Evolutionary conservation across 1,140 invertebrate species (phyloP), one percentile per base, ranked within the genome.

Genomic region (Sycobia sp.): DNA sequence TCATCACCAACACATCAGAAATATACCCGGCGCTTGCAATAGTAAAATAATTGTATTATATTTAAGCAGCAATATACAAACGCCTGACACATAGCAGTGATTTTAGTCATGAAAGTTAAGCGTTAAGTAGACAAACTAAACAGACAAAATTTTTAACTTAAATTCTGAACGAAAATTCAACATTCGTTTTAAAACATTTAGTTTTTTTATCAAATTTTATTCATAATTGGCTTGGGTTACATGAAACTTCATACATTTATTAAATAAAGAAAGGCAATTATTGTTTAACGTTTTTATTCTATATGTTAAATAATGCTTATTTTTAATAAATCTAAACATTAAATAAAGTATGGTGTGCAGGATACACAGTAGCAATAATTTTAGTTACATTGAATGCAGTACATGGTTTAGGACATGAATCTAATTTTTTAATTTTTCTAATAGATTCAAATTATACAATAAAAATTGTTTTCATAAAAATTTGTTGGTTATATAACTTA

Each of bases 1-100:
- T 69, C 73, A 18, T 73, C 73, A 3, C 69, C 75, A 10, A 66
- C 69, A 13, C 67, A 67, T n/a, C 69, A 71, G 8, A 66, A 69
- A 25, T 64, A 67, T 59, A n/a, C 72, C 43, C 65, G 71, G 62
- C 55, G 16, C 4, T 8, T 46, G 34, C 55, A 57, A 27, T 60
- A 51, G 34, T 2, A 23, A 44, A 43, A 9, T 20, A 3, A 27
- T 29, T 14, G 29, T 4, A n/a, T 29, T 49, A 4, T 49, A 8
- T 14, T n/a, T 14, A 27, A 14, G 8, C 7, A 49, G 9, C 8
- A 49, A 8, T 27, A 32, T 7, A 11, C 5, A 32, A 32, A 32
- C 29, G 11, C 29, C 29, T 32, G 11, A 7, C 29, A 11, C 5
- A 49, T 49, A 11, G 46, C 46, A 7, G 27, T 13, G 13, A n/a